These are phyloP conservation scores for Ctenoplectra terminalis DNA, from an alignment of 1,140 invertebrate species.

Conservation along the genomic window DNA sequence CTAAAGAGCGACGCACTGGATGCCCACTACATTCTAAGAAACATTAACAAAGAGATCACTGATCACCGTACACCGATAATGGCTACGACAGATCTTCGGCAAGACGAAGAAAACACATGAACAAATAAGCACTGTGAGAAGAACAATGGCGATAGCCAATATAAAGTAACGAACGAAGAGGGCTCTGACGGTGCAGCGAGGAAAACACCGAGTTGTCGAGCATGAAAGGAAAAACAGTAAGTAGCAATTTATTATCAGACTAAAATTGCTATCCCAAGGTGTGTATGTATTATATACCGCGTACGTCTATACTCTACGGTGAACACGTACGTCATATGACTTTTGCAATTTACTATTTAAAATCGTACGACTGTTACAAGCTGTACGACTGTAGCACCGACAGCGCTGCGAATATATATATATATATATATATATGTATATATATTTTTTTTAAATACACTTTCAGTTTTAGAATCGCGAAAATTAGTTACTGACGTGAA, in stretches of 20 bases:
- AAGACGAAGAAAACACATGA: conserved; percentile 16
- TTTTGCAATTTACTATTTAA: conserved; percentile 44
- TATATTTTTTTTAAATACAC: conserved; percentile 5
- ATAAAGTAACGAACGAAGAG: conserved; percentile 24
- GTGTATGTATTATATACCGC: neutral
- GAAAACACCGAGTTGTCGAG: neutral
- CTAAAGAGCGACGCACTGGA: neutral
- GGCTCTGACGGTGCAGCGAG: conserved; percentile 24
- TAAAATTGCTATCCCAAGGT: conserved; percentile 15
- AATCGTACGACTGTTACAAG: conserved; percentile 2
- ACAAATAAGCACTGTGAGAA: conserved; percentile 29
- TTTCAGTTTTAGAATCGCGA: neutral
- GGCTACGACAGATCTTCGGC: conserved; percentile 16
- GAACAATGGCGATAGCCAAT: conserved; percentile 44
- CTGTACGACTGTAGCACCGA: neutral
- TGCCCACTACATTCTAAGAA: conserved; percentile 17
- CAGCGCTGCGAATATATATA: neutral
- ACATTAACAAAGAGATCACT: conserved; percentile 37
- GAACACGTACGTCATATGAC: conserved; percentile 26
- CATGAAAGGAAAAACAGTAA: conserved; percentile 25
- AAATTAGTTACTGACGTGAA: neutral
- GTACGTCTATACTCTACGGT: neutral
- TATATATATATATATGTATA: too few relatives aligned
- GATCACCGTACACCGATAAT: conserved; percentile 16
- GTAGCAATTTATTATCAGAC: conserved; percentile 34